phyloP scores from a whole-genome alignment of 1,140 invertebrate species.

The Heliconius hermathena region DNA sequence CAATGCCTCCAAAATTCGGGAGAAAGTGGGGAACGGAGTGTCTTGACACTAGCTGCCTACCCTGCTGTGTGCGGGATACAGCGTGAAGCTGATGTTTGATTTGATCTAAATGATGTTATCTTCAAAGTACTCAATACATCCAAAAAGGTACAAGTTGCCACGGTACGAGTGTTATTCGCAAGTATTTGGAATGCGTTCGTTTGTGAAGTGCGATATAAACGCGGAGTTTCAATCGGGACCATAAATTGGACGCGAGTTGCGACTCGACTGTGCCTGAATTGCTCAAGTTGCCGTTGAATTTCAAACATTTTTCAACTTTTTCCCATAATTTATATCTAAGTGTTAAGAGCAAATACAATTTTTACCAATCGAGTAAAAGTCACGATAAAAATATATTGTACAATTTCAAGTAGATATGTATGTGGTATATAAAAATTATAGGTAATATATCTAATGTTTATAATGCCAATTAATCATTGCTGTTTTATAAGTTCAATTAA shows the following conservation, averaged over 20 bases:
- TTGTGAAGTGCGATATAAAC: constrained; percentile 14
- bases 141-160: constrained; percentile 9
- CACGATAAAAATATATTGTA: background rate
- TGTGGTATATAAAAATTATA: background rate
- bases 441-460: no score
- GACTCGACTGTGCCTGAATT: constrained; percentile 1
- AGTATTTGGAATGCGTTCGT: constrained; percentile 1
- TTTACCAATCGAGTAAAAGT: background rate
- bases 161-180: background rate
- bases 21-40: no score
- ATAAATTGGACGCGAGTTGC: background rate
- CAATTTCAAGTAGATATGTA: background rate
- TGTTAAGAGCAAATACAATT: background rate
- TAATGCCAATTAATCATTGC: background rate
- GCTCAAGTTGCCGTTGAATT: constrained; percentile 1
- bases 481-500: no score
- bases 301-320: background rate
- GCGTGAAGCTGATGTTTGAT: no score
- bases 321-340: background rate
- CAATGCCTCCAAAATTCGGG: no score
- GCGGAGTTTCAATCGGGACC: background rate
- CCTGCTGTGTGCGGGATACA: no score
- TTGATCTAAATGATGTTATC: no score
- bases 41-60: no score
- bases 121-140: background rate